These are phyloP conservation scores for Pyrrhura leucotis DNA, from an alignment of 2,797 vertebrate genomes.

Conservation along the genomic window DNA sequence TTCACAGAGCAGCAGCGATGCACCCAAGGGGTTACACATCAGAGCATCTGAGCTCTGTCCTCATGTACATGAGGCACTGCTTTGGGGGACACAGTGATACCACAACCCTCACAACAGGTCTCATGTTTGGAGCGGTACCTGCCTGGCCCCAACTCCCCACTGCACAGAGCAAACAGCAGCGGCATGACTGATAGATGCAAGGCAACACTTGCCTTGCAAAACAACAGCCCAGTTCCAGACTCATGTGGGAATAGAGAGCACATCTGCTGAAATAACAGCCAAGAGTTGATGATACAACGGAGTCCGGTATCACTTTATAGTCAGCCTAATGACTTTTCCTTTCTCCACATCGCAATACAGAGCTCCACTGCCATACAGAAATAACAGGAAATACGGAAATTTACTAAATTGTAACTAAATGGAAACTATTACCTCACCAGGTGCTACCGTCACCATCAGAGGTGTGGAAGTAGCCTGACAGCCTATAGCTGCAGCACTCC, in stretches of 20 bases:
- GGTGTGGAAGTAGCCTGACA: not conserved
- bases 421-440: constrained; percentile 54
- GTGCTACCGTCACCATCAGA: constrained; percentile 15
- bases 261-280: constrained; percentile 76
- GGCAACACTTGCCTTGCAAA: constrained; percentile 55
- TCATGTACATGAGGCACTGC: not conserved
- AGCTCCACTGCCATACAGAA: constrained; percentile 38
- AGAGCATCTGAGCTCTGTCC: not conserved
- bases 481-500: not conserved
- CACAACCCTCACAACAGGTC: constrained; percentile 54
- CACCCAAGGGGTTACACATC: not conserved
- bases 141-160: constrained; percentile 14
- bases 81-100: constrained; percentile 64
- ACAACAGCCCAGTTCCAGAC: constrained; percentile 82
- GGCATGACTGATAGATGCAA: constrained; percentile 68
- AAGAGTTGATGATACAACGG: constrained; percentile 52
- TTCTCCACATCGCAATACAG: constrained; percentile 47
- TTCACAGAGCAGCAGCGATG: not conserved
- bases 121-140: constrained; percentile 10
- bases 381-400: constrained; percentile 41
- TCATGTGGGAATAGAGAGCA: constrained; percentile 80
- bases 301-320: constrained; percentile 69
- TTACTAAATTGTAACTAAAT: constrained; percentile 47
- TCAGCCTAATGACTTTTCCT: constrained; percentile 77
- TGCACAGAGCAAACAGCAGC: constrained; percentile 76